A percentile compares a stretch with the other conserved stretches of the same genome.
These are phyloP conservation scores for Thunnus maccoyii DNA, from an alignment of 2,113 vertebrate species.

Conservation along the genomic window DNA sequence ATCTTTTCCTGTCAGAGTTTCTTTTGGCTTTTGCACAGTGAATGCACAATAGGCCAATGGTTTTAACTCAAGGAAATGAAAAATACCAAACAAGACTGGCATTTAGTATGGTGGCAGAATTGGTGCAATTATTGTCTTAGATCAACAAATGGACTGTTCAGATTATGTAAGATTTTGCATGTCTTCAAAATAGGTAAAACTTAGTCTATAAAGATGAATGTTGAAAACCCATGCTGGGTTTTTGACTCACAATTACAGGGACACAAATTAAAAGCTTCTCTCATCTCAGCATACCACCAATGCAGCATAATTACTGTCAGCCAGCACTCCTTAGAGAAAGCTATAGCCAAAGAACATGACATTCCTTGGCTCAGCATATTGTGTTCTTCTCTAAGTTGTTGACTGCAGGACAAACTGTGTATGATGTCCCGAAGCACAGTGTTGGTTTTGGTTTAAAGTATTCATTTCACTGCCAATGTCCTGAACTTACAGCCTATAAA, in stretches of 20 bases:
- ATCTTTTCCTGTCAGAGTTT: no score
- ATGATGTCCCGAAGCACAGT: conserved; percentile 8
- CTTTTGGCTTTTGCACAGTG: no score
- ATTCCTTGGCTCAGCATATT: conserved; percentile 55
- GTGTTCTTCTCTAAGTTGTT: conserved; percentile 51
- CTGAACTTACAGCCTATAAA: not conserved
- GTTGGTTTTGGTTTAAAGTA: conserved; percentile 26
- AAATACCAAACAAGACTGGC: no score
- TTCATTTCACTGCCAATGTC: conserved; percentile 3
- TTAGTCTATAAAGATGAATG: not conserved
- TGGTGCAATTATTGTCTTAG: not conserved
- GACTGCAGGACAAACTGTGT: conserved; percentile 16
- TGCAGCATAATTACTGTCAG: conserved; percentile 62
- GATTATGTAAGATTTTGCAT: conserved; percentile 6
- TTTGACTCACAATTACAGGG: conserved; percentile 63
- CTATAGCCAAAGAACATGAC: conserved; percentile 46
- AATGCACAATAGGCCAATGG: no score
- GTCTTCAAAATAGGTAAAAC: conserved; percentile 15
- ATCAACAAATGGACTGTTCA: not conserved
- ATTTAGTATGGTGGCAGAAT: not conserved
- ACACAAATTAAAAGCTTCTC: conserved; percentile 57
- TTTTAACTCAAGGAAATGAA: not conserved
- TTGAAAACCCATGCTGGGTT: conserved; percentile 18
- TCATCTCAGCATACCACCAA: conserved; percentile 42
- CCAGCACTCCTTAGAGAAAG: conserved; percentile 43